phyloP scores from a whole-genome alignment of 2,888 invertebrate genomes.

The Nomada ferruginata region DNA sequence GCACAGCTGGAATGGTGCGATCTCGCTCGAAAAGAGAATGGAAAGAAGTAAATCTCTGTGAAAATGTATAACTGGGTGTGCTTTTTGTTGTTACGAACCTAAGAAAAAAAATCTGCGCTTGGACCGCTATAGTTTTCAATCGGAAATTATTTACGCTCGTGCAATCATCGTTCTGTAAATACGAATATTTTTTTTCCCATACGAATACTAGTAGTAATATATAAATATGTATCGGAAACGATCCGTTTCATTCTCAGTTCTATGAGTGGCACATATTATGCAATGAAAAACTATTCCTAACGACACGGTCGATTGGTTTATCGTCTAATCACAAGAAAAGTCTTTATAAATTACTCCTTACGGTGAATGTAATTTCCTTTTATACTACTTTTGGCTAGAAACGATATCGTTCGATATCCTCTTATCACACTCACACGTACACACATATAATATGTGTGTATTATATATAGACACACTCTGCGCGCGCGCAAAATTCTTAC shows the following conservation, averaged over 20 bases:
- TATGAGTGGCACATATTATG: conserved; percentile 38
- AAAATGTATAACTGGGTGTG: conserved; percentile 6
- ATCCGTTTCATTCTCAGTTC: conserved; percentile 10
- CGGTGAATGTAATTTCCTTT: conserved; percentile 32
- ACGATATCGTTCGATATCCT: conserved; percentile 38
- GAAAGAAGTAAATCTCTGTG: background rate
- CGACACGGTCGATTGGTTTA: conserved; percentile 32
- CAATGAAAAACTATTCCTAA: conserved; percentile 33
- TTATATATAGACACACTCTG: background rate
- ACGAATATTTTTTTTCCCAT: background rate
- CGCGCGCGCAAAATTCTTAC: background rate
- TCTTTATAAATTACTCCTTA: conserved; percentile 47
- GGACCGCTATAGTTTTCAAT: background rate
- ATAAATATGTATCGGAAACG: conserved; percentile 1
- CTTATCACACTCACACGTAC: background rate
- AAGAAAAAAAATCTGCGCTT: conserved; percentile 4
- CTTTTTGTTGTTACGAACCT: background rate
- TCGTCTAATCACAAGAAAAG: conserved; percentile 48
- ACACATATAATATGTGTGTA: background rate
- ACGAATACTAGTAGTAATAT: background rate
- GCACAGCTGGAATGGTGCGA: conserved; percentile 32
- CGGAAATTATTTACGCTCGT: background rate
- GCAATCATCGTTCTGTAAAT: conserved; percentile 7
- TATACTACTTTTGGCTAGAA: conserved; percentile 58
- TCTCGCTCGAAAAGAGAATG: conserved; percentile 2